Evolutionary conservation across 2,113 vertebrate species (phyloP).

Genomic region (Chaenogobius annularis): DNA sequence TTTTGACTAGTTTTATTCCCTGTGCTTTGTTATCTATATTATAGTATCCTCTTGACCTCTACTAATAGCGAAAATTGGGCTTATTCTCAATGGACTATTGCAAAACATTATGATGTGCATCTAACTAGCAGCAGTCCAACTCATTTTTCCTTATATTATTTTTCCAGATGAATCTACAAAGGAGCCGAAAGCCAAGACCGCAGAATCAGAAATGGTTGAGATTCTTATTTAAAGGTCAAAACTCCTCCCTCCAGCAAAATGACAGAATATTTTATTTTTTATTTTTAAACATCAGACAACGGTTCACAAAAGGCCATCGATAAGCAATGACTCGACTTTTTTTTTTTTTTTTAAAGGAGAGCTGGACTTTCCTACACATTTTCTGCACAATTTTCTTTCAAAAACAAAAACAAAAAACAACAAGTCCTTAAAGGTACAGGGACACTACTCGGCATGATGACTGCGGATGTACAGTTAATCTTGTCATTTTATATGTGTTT

Average conservation of each 20-base stretch:
- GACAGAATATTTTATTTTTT: slow-evolving; percentile 14
- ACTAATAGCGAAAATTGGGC: too few species aligned
- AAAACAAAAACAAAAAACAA: slow-evolving; percentile 12
- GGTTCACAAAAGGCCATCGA: slow-evolving; percentile 5
- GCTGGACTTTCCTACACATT: slow-evolving; percentile 64
- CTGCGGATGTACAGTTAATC: slow-evolving; percentile 40
- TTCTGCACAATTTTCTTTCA: slow-evolving; percentile 29
- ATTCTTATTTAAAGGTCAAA: slow-evolving; percentile 74
- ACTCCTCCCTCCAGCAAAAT: slow-evolving; percentile 17
- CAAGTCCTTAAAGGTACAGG: slow-evolving; percentile 64
- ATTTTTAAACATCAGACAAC: background rate
- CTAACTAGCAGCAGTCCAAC: background rate
- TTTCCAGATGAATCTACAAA: slow-evolving; percentile 49
- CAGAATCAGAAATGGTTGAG: slow-evolving; percentile 70
- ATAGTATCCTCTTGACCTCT: background rate
- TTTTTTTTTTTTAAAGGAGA: slow-evolving; percentile 36
- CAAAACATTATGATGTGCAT: too few species aligned
- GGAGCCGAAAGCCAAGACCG: slow-evolving; percentile 39
- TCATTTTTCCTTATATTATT: slow-evolving; percentile 32
- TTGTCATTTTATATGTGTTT: slow-evolving; percentile 57
- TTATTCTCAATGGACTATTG: too few species aligned
- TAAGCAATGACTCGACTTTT: background rate
- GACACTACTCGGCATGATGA: slow-evolving; percentile 57
- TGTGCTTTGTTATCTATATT: background rate
- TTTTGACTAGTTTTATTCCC: background rate